These are phyloP conservation scores for Cerceris rybyensis DNA, from an alignment of 2,888 invertebrate species.

Conservation along the genomic window DNA sequence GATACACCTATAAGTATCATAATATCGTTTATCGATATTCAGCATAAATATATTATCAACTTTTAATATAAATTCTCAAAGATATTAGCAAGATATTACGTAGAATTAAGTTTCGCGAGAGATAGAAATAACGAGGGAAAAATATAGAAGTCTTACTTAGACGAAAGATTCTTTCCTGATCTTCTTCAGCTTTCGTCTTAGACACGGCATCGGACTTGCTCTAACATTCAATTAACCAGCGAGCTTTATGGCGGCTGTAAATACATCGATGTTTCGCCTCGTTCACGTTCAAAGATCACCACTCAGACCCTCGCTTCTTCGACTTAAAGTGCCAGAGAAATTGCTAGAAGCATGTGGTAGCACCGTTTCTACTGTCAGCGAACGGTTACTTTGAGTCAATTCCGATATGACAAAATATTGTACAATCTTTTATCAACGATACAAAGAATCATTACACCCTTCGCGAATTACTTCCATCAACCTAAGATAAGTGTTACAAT, in stretches of 20 bases:
- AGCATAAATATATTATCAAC: too few relatives aligned
- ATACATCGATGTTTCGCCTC: constrained; percentile 62
- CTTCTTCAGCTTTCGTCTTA: not conserved
- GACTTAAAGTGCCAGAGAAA: constrained; percentile 18
- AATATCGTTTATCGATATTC: too few relatives aligned
- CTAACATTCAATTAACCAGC: constrained; percentile 67
- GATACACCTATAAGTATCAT: too few relatives aligned
- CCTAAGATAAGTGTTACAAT: too few relatives aligned
- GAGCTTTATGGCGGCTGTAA: constrained; percentile 66
- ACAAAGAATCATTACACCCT: too few relatives aligned
- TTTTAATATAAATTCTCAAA: too few relatives aligned
- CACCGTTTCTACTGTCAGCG: constrained; percentile 5
- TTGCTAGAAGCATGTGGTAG: constrained; percentile 2
- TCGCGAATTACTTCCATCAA: too few relatives aligned
- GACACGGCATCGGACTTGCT: constrained; percentile 43
- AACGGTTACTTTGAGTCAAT: constrained; percentile 2
- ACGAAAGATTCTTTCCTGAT: constrained; percentile 9
- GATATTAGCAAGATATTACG: too few relatives aligned
- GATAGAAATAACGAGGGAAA: not conserved
- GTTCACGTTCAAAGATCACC: constrained; percentile 38
- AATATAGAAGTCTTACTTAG: not conserved
- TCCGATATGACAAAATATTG: not conserved
- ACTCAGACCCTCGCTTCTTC: constrained; percentile 18
- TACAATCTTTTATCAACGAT: not conserved
- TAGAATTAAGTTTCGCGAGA: too few relatives aligned